Conservation (phyloP, 2,888 invertebrate genomes). For the Eutolmus rufibarbis region DNA sequence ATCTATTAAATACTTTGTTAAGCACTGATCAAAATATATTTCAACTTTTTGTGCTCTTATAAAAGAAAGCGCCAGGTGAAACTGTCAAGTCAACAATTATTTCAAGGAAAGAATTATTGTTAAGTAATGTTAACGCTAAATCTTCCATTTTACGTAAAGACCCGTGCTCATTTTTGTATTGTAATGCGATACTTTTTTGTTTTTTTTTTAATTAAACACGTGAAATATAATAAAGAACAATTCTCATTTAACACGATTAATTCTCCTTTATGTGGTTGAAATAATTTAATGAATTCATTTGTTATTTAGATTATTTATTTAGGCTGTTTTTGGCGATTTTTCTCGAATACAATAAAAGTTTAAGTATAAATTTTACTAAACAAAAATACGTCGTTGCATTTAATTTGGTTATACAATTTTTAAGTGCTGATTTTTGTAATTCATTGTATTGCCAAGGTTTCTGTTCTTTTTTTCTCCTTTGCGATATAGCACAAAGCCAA, state of each 20-base stretch:
- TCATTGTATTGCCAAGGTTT: too few species aligned
- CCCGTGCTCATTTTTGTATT: neutral
- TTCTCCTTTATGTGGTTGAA: neutral
- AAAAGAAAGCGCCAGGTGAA: too few species aligned
- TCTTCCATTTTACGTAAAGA: neutral
- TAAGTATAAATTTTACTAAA: neutral
- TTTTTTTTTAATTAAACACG: neutral
- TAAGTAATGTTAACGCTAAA: neutral
- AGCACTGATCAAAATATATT: too few species aligned
- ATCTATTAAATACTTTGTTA: too few species aligned
- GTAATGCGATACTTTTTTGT: neutral
- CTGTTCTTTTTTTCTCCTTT: neutral
- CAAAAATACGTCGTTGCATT: neutral
- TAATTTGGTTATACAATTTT: neutral
- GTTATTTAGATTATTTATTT: neutral
- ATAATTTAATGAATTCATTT: neutral
- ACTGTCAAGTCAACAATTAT: neutral
- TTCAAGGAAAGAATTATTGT: neutral
- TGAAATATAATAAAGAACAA: neutral
- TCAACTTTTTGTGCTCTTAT: too few species aligned
- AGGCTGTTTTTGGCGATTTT: neutral
- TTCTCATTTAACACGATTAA: neutral
- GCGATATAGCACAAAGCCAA: too few species aligned
- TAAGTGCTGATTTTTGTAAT: neutral
- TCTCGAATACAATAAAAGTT: neutral